Evolutionary conservation across 2,797 vertebrate genomes (phyloP).

Genomic region (Poeciliopsis turneri): DNA sequence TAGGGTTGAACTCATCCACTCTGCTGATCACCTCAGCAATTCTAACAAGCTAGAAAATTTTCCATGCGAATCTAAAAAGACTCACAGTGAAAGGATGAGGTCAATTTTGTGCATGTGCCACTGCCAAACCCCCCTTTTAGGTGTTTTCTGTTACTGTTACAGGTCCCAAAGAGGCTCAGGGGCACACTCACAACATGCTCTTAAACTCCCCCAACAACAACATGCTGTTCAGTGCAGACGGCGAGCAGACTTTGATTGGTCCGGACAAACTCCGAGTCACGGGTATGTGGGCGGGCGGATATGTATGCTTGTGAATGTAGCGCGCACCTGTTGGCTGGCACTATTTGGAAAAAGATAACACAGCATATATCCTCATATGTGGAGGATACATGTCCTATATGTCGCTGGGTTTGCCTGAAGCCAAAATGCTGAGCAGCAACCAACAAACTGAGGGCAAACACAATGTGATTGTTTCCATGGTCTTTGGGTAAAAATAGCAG

Average conservation of each 20-base stretch:
- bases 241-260: slow-evolving; percentile 84
- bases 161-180: slow-evolving; percentile 89
- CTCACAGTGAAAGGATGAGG: neutral
- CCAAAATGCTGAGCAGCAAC: slow-evolving; percentile 20
- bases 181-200: slow-evolving; percentile 84
- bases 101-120: slow-evolving; percentile 11
- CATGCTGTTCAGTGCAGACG: slow-evolving; percentile 89
- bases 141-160: slow-evolving; percentile 54
- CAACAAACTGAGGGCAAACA: slow-evolving; percentile 19
- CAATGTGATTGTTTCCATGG: slow-evolving; percentile 7
- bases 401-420: slow-evolving; percentile 18
- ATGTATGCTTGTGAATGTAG: slow-evolving; percentile 19
- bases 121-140: slow-evolving; percentile 30
- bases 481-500: neutral
- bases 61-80: neutral
- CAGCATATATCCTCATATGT: neutral
- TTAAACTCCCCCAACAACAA: slow-evolving; percentile 85
- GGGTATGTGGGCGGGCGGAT: slow-evolving; percentile 76
- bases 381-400: too few species aligned
- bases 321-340: slow-evolving; percentile 4
- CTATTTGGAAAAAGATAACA: slow-evolving; percentile 7
- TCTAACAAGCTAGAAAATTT: neutral
- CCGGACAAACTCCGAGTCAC: slow-evolving; percentile 93
- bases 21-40: neutral
- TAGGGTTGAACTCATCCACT: slow-evolving; percentile 5